Percentiles rank a stretch among this genome's conserved stretches.
Evolutionary conservation across 2,113 vertebrate species (phyloP).

Genomic region (Pristiophorus japonicus): DNA sequence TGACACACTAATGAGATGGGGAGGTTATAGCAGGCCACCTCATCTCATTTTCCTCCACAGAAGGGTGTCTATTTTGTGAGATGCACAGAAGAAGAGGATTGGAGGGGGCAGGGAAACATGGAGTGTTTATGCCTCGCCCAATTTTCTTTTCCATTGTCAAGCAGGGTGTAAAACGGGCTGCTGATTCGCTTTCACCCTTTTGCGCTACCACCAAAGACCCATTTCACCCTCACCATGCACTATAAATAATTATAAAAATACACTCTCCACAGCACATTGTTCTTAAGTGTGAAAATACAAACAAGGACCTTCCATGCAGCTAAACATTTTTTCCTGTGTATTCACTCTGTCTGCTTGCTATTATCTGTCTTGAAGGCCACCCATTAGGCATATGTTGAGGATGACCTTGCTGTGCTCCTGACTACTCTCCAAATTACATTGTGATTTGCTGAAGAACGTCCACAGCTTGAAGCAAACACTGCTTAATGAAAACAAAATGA

Average conservation of each 20-base stretch:
- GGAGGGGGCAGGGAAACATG: not conserved
- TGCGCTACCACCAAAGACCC: too few species aligned
- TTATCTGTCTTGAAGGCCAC: not conserved
- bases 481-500: slow-evolving; percentile 25
- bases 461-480: not conserved
- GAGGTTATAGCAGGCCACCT: not conserved
- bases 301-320: not conserved
- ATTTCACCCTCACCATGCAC: not conserved
- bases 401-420: not conserved
- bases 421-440: not conserved
- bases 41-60: not conserved
- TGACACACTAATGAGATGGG: not conserved
- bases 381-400: not conserved
- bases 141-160: not conserved
- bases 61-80: not conserved
- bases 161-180: too few species aligned
- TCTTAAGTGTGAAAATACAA: slow-evolving; percentile 11
- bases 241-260: not conserved
- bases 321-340: not conserved
- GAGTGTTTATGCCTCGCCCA: not conserved
- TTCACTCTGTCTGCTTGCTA: not conserved
- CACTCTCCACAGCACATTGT: not conserved
- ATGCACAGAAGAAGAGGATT: not conserved
- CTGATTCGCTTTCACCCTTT: not conserved
- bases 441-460: not conserved